Conservation (phyloP, 2,113 vertebrate genomes). For the Calonectris borealis region DNA sequence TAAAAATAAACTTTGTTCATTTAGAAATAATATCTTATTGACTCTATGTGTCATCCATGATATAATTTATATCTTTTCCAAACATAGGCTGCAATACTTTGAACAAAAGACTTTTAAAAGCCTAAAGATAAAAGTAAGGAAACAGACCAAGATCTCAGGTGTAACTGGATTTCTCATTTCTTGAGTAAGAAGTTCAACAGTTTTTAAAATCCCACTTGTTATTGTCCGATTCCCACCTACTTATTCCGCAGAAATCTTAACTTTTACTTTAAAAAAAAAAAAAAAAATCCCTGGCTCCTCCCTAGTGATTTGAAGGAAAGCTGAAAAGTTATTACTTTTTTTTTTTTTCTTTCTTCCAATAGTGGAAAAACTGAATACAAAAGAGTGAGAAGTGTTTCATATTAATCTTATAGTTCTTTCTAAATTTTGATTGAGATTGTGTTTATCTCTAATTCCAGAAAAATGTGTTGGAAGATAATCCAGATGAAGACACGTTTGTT, state of each 20-base stretch:
- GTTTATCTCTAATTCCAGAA: not conserved
- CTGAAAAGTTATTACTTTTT: not conserved
- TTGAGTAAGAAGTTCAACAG: not conserved
- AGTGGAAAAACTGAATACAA: not conserved
- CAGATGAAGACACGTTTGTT: not conserved
- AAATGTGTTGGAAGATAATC: not conserved
- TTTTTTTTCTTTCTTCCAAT: not conserved
- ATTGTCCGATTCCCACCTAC: not conserved
- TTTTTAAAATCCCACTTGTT: not conserved
- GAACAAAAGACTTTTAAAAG: not conserved
- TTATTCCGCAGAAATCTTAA: not conserved
- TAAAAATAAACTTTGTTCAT: not conserved
- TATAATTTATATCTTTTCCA: not conserved
- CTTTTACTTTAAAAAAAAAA: not conserved
- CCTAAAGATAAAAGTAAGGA: not conserved
- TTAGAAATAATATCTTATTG: not conserved
- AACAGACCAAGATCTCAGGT: not conserved
- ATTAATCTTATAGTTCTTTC: not conserved
- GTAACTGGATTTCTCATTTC: not conserved
- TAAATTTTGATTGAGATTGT: not conserved
- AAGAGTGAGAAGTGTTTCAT: not conserved
- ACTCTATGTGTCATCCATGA: not conserved
- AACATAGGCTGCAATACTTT: not conserved
- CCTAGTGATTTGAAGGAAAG: not conserved
- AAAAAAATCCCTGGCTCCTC: not conserved